Evolutionary conservation across 1,140 invertebrate genomes (phyloP).

Genomic region (Diplogasteroides magnus): DNA sequence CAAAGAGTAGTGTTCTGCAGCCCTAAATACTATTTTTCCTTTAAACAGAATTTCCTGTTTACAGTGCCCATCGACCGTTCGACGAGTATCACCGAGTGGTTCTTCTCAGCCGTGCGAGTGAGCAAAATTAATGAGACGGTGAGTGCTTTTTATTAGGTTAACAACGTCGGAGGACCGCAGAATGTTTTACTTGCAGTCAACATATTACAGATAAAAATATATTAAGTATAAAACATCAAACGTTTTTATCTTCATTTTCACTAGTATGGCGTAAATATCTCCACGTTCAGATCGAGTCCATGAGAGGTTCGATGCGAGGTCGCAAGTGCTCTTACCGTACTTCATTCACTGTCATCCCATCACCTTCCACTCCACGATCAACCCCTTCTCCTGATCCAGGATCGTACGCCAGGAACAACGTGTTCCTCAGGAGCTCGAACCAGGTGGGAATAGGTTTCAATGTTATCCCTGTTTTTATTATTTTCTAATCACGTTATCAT

Average conservation of each 20-base stretch:
- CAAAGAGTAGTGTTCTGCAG: no score
- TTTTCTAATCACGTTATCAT: neutral
- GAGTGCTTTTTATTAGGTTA: no score
- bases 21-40: no score
- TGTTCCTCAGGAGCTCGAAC: constrained; percentile 21
- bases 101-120: neutral
- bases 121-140: neutral
- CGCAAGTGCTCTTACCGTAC: constrained; percentile 19
- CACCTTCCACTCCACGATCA: constrained; percentile 9
- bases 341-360: neutral
- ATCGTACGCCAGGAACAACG: constrained; percentile 12
- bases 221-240: no score
- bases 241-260: no score
- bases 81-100: neutral
- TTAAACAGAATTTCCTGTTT: no score
- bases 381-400: constrained; percentile 16
- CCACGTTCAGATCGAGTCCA: no score
- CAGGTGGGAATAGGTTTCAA: constrained; percentile 23
- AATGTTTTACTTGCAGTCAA: no score
- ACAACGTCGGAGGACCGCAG: no score
- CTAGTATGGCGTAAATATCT: neutral
- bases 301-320: constrained; percentile 16
- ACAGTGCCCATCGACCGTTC: neutral
- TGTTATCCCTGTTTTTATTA: no score
- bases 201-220: no score